Evolutionary conservation across 2,888 invertebrate species (phyloP).

Genomic region (Scaptodrosophila latifasciaeformis): DNA sequence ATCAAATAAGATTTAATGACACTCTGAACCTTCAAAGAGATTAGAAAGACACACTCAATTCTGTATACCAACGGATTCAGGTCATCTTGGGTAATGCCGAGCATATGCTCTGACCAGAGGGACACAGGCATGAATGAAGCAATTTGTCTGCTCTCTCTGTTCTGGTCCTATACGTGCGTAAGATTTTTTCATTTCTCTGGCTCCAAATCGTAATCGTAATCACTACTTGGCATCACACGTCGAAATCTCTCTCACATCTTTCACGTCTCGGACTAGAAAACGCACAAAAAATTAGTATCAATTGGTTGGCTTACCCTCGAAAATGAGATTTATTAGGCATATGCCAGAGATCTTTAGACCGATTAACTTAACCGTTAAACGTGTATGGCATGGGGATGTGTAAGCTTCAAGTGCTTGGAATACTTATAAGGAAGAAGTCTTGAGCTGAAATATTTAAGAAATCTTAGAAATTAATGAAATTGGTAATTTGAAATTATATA

Average conservation of each 20-base stretch:
- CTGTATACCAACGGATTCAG: not conserved
- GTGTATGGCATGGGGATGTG: conserved; percentile 56
- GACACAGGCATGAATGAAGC: conserved; percentile 48
- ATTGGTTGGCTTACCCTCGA: conserved; percentile 36
- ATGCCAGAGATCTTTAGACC: conserved; percentile 47
- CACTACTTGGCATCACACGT: conserved; percentile 46
- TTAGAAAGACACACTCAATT: conserved; percentile 30
- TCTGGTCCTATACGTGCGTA: conserved; percentile 26
- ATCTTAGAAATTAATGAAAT: too few species aligned
- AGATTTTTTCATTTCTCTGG: not conserved
- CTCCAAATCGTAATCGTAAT: conserved; percentile 35
- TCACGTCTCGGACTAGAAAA: conserved; percentile 38
- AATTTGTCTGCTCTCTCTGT: conserved; percentile 40
- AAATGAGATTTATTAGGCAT: conserved; percentile 61
- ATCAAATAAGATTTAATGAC: conserved; percentile 31
- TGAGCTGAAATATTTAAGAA: too few species aligned
- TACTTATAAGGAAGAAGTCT: too few species aligned
- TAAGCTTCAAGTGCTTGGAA: too few species aligned
- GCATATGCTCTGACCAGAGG: conserved; percentile 24
- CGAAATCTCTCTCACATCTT: conserved; percentile 23
- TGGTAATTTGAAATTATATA: too few species aligned
- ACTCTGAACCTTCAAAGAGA: conserved; percentile 15
- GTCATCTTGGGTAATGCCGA: conserved; percentile 33
- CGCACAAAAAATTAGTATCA: conserved; percentile 60
- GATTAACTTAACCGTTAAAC: conserved; percentile 51